These are phyloP conservation scores for Acrobasis consociella DNA, from an alignment of 2,888 invertebrate species.

Conservation along the genomic window DNA sequence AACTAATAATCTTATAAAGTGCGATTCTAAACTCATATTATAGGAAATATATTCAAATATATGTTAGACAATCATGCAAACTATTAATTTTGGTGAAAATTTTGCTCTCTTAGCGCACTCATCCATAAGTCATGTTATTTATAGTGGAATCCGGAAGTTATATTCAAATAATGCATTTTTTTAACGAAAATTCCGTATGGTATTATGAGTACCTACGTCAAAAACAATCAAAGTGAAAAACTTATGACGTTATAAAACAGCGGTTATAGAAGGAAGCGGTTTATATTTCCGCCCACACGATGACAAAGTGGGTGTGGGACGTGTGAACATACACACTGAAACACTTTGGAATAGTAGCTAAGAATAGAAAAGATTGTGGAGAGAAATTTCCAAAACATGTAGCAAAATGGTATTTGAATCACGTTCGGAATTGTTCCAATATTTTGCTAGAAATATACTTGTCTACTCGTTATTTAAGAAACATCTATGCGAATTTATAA, in stretches of 20 bases:
- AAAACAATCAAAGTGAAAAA: constrained; percentile 3
- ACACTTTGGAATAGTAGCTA: neutral
- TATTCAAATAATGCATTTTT: neutral
- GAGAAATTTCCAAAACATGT: neutral
- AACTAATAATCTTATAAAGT: no score
- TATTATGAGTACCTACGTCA: neutral
- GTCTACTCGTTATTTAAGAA: no score
- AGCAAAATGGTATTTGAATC: no score
- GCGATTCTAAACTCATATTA: no score
- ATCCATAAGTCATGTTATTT: neutral
- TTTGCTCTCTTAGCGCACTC: no score
- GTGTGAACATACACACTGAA: neutral
- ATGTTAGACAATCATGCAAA: no score
- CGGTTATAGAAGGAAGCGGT: constrained; percentile 2
- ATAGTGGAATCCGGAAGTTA: neutral
- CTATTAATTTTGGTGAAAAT: no score
- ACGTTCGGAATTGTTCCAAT: no score
- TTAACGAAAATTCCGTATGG: neutral
- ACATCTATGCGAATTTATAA: no score
- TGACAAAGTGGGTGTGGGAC: constrained; percentile 7
- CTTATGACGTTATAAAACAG: constrained; percentile 3
- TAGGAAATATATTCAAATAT: no score
- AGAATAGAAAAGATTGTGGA: neutral
- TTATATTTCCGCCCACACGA: constrained; percentile 15
- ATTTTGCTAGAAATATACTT: no score